Base-by-base conservation (phyloP, 1,140 invertebrate species). In the Hetaerina americana region DNA sequence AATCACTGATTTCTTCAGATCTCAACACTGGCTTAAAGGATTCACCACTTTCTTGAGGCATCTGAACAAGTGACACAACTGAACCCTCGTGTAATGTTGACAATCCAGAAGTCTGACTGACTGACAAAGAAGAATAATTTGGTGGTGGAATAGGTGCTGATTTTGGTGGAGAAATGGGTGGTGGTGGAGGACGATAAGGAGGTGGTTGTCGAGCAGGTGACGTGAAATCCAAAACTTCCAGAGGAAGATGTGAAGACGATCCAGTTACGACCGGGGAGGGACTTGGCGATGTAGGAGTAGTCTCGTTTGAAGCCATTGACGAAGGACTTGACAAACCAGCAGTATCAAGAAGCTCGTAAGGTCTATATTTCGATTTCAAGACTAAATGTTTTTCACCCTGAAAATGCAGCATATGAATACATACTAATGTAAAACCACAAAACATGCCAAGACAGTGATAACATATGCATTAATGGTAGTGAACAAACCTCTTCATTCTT, bases 301-400 rank as follows among this genome's bases (percentile, higher is more conserved):
- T 57, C 22, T 57, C 40, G 22, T n/a, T 10, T 18, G 15, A 57
- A 18, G 22, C 10, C 15, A 12, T 57, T 5, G 40, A 57, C 15
- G 40, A 18, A 18, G 40, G 40, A 57, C 40, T 57, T 57, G 3
- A 12, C 22, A 57, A 57, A 57, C 40, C 2, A 57, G 10, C 10
- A 57, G 40, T 18, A 78, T 82, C 75, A 78, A 79, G 76, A 74
- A 83, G 82, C 74, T 82, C 77, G 76, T 82, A 81, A 78, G 78
- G 77, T 76, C 84, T 79, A 75, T 88, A 93, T 78, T 89, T 91
- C 78, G 88, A 89, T 79, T 92, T 92, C 8, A 96, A 81, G 66
- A 93, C 88, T 66, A 96, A 80, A 81, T 88, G 92, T 79, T 95
- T 95, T 77, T 93, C 91, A 72, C 90, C 90, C 81, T 86, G 74